A percentile compares a stretch with the other conserved stretches of the same genome.
phyloP scores from a whole-genome alignment of 2,888 invertebrate species.

The Eugnorisma glareosa region DNA sequence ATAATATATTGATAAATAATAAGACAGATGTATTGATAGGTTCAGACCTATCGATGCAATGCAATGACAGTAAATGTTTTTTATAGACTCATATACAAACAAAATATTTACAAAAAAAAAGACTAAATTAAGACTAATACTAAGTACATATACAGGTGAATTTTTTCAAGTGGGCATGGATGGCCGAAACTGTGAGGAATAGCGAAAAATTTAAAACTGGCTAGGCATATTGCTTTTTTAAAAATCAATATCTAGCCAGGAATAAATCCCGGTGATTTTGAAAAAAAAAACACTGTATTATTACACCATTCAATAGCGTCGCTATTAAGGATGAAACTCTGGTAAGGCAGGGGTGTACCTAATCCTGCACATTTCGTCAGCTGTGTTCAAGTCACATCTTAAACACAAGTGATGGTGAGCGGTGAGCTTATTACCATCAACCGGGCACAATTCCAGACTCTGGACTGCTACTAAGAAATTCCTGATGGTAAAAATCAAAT shows the following conservation, averaged over 20 bases:
- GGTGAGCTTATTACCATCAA: neutral
- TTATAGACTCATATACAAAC: neutral
- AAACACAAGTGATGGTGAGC: too few relatives aligned
- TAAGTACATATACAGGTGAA: too few relatives aligned
- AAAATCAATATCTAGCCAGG: too few relatives aligned
- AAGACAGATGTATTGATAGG: conserved; percentile 10
- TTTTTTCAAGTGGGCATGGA: too few relatives aligned
- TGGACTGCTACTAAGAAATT: neutral
- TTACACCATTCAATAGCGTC: too few relatives aligned
- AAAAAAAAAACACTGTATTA: too few relatives aligned
- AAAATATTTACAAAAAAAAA: neutral
- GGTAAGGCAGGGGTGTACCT: neutral
- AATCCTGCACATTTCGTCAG: neutral
- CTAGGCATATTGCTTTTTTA: too few relatives aligned
- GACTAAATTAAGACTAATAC: too few relatives aligned
- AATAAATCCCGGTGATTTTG: too few relatives aligned
- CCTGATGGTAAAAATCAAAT: neutral
- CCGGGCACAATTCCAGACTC: neutral
- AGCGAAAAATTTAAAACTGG: too few relatives aligned
- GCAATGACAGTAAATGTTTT: neutral
- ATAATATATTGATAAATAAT: conserved; percentile 43
- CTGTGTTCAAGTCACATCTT: neutral
- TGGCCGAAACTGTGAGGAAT: too few relatives aligned
- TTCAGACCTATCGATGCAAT: neutral
- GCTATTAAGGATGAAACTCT: too few relatives aligned